Evolutionary conservation across 1,140 invertebrate species (phyloP).

Genomic region (Nasonia giraulti): DNA sequence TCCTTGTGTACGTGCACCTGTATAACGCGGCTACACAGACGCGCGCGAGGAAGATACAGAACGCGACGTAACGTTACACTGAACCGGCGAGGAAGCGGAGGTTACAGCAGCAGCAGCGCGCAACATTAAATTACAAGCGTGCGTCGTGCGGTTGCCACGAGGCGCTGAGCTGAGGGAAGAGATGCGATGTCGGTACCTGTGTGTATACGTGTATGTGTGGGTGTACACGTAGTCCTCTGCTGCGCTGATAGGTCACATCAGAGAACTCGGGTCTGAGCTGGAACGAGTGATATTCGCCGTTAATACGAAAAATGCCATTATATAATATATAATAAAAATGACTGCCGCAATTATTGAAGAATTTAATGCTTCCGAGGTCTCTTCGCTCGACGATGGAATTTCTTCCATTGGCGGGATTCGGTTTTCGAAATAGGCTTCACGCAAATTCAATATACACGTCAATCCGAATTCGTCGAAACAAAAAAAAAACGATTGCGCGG

Average conservation of each 20-base stretch:
- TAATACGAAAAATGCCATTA: no score
- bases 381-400: no score
- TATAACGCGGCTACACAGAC: background rate
- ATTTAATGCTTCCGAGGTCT: no score
- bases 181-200: background rate
- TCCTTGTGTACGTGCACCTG: background rate
- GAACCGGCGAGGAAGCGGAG: background rate
- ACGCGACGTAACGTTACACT: slow-evolving; percentile 7
- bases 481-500: background rate
- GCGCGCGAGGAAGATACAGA: background rate
- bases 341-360: no score
- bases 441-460: no score
- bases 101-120: background rate
- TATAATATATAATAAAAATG: no score
- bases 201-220: no score
- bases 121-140: slow-evolving; percentile 3
- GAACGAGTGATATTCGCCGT: no score
- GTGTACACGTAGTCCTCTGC: background rate
- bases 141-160: background rate
- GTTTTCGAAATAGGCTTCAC: no score
- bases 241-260: no score
- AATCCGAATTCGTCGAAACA: background rate
- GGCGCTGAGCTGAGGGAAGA: background rate
- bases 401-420: no score
- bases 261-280: no score